These are phyloP conservation scores for Gallinago solitaria DNA, from an alignment of 2,797 vertebrate genomes.

Conservation along the genomic window DNA sequence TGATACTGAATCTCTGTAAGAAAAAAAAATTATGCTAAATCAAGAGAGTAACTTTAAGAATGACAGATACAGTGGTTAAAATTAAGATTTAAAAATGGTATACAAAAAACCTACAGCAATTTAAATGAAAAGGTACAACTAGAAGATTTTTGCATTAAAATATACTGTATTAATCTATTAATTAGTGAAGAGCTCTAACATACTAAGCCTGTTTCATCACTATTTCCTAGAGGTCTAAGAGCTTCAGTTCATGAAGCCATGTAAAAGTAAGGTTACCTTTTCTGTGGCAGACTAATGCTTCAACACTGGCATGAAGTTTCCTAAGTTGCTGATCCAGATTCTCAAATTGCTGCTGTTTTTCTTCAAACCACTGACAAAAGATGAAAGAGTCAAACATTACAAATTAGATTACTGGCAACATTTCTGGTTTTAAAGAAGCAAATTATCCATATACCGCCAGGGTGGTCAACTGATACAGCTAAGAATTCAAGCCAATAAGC, in stretches of 20 bases:
- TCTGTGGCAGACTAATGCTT: constrained; percentile 93
- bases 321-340: constrained; percentile 94
- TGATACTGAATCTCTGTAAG: neutral
- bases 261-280: constrained; percentile 84
- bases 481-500: constrained; percentile 78
- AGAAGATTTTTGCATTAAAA: neutral
- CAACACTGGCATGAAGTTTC: constrained; percentile 92
- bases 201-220: neutral
- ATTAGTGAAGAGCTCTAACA: neutral
- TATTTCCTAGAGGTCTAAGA: neutral
- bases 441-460: constrained; percentile 74
- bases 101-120: neutral
- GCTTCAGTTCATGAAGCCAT: neutral
- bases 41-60: neutral
- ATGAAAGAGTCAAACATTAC: constrained; percentile 71
- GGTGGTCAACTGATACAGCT: constrained; percentile 73
- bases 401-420: constrained; percentile 77
- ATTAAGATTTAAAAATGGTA: neutral
- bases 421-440: constrained; percentile 74
- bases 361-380: constrained; percentile 93
- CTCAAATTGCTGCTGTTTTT: constrained; percentile 98
- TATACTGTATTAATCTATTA: neutral
- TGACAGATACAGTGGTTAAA: neutral
- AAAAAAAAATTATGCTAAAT: neutral
- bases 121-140: neutral